Evolutionary conservation across 2,797 vertebrate species (phyloP).

Genomic region (Xenops minutus): DNA sequence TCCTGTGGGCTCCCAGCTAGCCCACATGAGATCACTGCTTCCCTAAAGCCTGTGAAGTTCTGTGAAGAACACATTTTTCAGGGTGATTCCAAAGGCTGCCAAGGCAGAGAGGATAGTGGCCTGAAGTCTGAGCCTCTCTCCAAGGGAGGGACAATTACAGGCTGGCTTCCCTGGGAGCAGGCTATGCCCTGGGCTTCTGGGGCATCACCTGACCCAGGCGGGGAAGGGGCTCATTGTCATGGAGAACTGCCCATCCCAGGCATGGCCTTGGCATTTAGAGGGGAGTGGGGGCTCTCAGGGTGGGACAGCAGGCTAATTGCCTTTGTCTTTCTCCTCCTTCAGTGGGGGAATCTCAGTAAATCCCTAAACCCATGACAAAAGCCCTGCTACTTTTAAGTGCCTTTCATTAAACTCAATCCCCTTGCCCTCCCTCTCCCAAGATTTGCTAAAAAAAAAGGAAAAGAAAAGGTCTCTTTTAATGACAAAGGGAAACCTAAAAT

Average conservation of each 20-base stretch:
- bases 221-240: slow-evolving; percentile 36
- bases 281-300: not conserved
- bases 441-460: not conserved
- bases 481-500: slow-evolving; percentile 55
- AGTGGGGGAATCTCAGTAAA: not conserved
- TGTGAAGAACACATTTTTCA: not conserved
- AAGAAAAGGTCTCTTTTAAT: not conserved
- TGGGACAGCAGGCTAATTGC: slow-evolving; percentile 24
- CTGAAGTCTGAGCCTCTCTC: not conserved
- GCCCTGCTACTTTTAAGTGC: slow-evolving; percentile 26
- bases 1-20: not conserved
- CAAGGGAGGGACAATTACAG: not conserved
- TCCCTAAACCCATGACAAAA: slow-evolving; percentile 52
- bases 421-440: not conserved
- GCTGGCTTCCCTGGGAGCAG: not conserved
- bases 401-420: slow-evolving; percentile 43
- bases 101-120: not conserved
- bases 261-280: slow-evolving; percentile 49
- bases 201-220: not conserved
- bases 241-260: not conserved
- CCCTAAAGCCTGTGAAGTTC: not conserved
- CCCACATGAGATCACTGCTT: not conserved
- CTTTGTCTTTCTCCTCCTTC: slow-evolving; percentile 5
- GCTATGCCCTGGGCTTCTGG: not conserved
- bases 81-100: not conserved